Base-by-base conservation (phyloP, 92 coral and sea anemone species). In the Bergia sp. region DNA sequence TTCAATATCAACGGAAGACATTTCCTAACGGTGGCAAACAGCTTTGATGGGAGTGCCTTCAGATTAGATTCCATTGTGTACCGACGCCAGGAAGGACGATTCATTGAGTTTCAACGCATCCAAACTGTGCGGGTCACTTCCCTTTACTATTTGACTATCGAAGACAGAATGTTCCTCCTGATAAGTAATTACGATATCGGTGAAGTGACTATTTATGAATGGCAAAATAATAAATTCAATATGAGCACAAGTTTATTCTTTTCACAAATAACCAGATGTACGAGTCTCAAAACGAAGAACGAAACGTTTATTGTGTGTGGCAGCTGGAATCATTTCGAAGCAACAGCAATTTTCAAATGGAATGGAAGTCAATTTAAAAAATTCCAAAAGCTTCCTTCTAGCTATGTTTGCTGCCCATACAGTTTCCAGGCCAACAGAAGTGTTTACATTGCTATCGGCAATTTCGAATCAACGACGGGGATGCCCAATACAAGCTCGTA, bases 381-480 rank as follows among this genome's bases (percentile, higher is more conserved):
- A 41, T 76, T 76, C 29, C 49, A 76, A 76, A 76, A 9, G 21
- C 80, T 76, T 41, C 50, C 38, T 15, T 39, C 47, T 53, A 39
- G 10, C 2, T 20, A 6, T 76, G 80, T 76, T 41, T 41, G 50
- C 50, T 39, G 80, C 10, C 80, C 38, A 76, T 53, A 76, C 29
- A 41, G 80, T 37, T 76, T 76, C 80, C n/a, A 76, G 50, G 53
- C 80, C 36, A 76, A 76, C 50, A 38, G 15, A 7, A 76, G 80
- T 39, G 50, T 39, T 76, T 76, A 76, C 29, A 29, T 76, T 41
- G 80, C 80, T 0, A 41, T 76, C 13, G 50, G 80, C 1, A 76
- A 76, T 76, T 39, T 3, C n/a, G 0, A 12, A 5, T 42, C 47
- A 9, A 9, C 57, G 7, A 50, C 57, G 57, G 57, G 57, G 55